phyloP scores from a whole-genome alignment of 2,888 invertebrate genomes.

The Pammene fasciana region DNA sequence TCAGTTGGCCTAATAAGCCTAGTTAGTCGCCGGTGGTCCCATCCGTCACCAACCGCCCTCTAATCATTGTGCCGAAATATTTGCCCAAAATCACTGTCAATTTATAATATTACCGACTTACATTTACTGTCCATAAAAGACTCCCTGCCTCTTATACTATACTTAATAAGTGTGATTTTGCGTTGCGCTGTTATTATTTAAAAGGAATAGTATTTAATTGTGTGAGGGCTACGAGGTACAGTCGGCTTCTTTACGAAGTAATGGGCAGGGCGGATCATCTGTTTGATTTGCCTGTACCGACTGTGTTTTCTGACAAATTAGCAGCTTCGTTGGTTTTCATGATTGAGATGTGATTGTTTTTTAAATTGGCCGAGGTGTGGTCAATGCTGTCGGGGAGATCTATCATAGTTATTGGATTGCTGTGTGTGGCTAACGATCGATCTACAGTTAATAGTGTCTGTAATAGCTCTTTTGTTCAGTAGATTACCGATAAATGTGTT shows the following conservation, averaged over 20 bases:
- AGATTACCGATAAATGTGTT: neutral
- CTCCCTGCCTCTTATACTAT: neutral
- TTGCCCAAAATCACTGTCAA: constrained; percentile 49
- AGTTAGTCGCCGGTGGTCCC: constrained; percentile 62
- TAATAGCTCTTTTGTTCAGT: neutral
- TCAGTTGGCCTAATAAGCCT: constrained; percentile 17
- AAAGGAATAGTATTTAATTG: neutral
- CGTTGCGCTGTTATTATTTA: neutral
- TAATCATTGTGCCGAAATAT: constrained; percentile 66
- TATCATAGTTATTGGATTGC: constrained; percentile 5
- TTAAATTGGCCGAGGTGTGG: constrained; percentile 53
- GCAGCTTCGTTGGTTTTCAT: constrained; percentile 57
- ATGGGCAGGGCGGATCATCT: constrained; percentile 52
- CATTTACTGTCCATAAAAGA: neutral
- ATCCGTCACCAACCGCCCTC: constrained; percentile 58
- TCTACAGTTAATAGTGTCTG: neutral
- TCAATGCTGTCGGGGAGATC: constrained; percentile 43
- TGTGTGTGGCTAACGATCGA: constrained; percentile 15
- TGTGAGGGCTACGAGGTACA: constrained; percentile 33
- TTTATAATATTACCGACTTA: constrained; percentile 43
- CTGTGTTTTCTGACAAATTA: constrained; percentile 68
- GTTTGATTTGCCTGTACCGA: constrained; percentile 60
- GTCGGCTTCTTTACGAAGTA: constrained; percentile 56
- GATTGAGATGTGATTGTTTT: constrained; percentile 51
- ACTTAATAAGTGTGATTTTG: neutral